phyloP scores from a whole-genome alignment of 2,888 invertebrate genomes.

The Acrobasis suavella region DNA sequence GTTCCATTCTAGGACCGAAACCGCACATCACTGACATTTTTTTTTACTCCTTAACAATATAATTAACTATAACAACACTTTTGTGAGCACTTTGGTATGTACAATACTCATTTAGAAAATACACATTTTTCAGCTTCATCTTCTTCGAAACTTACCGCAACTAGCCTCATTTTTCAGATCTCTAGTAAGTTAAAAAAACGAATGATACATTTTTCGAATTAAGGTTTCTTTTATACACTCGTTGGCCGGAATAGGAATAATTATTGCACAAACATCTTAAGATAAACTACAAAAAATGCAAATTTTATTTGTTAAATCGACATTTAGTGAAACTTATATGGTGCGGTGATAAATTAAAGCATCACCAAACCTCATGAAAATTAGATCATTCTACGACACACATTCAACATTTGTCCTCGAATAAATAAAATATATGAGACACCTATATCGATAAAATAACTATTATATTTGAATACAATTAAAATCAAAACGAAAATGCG shows the following conservation, averaged over 20 bases:
- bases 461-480: slow-evolving; percentile 20
- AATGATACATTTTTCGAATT: slow-evolving; percentile 56
- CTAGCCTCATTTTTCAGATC: slow-evolving; percentile 59
- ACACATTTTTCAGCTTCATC: too few relatives aligned
- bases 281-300: slow-evolving; percentile 67
- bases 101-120: too few relatives aligned
- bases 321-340: slow-evolving; percentile 65
- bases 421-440: slow-evolving; percentile 18
- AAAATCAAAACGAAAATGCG: neutral
- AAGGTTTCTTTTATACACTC: slow-evolving; percentile 68
- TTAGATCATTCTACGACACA: slow-evolving; percentile 41
- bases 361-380: slow-evolving; percentile 51
- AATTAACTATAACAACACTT: too few relatives aligned
- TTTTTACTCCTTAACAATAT: too few relatives aligned
- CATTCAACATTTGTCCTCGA: slow-evolving; percentile 12
- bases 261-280: slow-evolving; percentile 64
- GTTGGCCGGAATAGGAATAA: slow-evolving; percentile 70
- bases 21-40: too few relatives aligned
- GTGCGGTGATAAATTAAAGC: slow-evolving; percentile 62
- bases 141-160: slow-evolving; percentile 58
- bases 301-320: slow-evolving; percentile 70
- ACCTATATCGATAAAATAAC: slow-evolving; percentile 13
- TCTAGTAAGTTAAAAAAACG: slow-evolving; percentile 45
- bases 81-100: too few relatives aligned
- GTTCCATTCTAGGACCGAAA: too few relatives aligned